These are phyloP conservation scores for Perca schrenkii DNA, from an alignment of 2,113 vertebrate species.

Conservation along the genomic window DNA sequence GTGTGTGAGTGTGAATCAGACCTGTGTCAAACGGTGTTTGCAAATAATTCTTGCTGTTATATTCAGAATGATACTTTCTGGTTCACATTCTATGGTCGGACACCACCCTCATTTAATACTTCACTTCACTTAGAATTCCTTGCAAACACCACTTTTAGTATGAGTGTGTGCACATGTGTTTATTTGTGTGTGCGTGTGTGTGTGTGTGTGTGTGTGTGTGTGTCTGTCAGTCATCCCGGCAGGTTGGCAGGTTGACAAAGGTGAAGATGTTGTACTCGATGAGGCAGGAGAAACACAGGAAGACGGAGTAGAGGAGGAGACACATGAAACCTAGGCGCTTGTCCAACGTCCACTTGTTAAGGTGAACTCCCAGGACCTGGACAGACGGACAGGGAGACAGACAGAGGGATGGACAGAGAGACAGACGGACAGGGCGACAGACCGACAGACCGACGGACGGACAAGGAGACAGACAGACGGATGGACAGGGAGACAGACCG, in stretches of 20 bases:
- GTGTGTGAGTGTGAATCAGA: slow-evolving; percentile 18
- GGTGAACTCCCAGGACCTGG: slow-evolving; percentile 94
- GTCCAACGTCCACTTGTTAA: slow-evolving; percentile 97
- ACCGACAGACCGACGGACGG: neutral
- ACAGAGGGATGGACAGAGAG: neutral
- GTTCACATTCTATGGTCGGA: neutral
- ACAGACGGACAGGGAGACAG: neutral
- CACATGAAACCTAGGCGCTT: slow-evolving; percentile 91
- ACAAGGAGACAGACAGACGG: neutral
- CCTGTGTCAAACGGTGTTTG: slow-evolving; percentile 8
- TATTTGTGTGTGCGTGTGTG: slow-evolving; percentile 12
- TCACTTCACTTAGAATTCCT: neutral
- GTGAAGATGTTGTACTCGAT: slow-evolving; percentile 99
- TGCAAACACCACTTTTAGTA: slow-evolving; percentile 17
- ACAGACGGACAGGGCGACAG: neutral
- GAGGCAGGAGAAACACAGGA: slow-evolving; percentile 99
- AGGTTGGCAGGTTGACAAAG: slow-evolving; percentile 98
- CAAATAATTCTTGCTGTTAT: neutral
- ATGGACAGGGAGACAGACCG: neutral
- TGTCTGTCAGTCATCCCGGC: slow-evolving; percentile 87
- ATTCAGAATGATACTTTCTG: neutral
- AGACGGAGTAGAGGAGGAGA: slow-evolving; percentile 94
- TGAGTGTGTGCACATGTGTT: slow-evolving; percentile 3
- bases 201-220: slow-evolving; percentile 10
- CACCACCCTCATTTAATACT: neutral